A percentile compares a stretch with the other conserved stretches of the same genome.
Evolutionary conservation across 2,797 vertebrate genomes (phyloP).

Genomic region (Erpetoichthys calabaricus): DNA sequence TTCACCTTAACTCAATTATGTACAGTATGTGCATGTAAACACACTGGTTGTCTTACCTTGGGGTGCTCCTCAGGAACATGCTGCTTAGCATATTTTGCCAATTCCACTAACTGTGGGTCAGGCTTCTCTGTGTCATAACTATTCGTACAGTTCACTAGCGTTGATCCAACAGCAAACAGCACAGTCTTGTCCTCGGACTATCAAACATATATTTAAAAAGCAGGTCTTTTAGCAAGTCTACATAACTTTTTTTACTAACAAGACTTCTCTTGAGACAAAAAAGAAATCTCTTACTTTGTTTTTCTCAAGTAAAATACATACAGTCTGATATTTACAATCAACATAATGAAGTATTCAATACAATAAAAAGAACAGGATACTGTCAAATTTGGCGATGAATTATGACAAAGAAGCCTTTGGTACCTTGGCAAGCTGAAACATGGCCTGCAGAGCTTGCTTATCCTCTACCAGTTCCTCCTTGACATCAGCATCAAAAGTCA

Average conservation of each 20-base stretch:
- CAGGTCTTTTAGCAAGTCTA: no score
- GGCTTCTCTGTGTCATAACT: slow-evolving; percentile 87
- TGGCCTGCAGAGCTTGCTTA: slow-evolving; percentile 69
- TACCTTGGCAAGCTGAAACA: slow-evolving; percentile 87
- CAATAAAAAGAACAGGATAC: no score
- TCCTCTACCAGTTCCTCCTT: slow-evolving; percentile 91
- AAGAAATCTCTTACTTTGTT: no score
- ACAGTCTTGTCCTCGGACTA: slow-evolving; percentile 89
- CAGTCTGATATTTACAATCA: no score
- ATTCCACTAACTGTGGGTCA: slow-evolving; percentile 87
- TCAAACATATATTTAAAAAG: neutral
- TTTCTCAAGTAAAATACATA: no score
- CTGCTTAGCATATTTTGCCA: slow-evolving; percentile 95
- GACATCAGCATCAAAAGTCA: slow-evolving; percentile 91
- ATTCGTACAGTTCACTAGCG: slow-evolving; percentile 91
- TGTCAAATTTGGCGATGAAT: no score
- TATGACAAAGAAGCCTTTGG: neutral
- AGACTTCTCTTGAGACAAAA: no score
- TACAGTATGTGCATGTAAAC: no score
- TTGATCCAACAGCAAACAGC: slow-evolving; percentile 83
- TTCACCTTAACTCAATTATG: no score
- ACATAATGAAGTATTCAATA: no score
- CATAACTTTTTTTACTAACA: no score
- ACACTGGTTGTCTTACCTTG: slow-evolving; percentile 51
- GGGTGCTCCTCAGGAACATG: slow-evolving; percentile 91